Conservation (phyloP, 2,113 vertebrate species). For the Macaca mulatta region DNA sequence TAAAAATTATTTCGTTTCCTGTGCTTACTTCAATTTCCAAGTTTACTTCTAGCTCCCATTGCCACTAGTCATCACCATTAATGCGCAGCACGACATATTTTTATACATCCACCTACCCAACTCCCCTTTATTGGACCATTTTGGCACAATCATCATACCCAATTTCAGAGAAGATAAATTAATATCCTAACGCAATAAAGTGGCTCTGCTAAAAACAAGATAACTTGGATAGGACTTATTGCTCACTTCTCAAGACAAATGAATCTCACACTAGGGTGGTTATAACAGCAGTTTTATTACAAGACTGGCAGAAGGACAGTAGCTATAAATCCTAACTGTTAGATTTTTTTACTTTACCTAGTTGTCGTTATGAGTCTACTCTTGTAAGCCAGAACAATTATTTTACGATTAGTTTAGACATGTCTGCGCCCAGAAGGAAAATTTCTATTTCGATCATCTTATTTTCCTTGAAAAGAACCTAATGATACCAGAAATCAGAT, state of each 20-base stretch:
- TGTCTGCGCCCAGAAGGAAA: constrained; percentile 79
- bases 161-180: neutral
- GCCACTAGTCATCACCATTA: neutral
- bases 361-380: constrained; percentile 57
- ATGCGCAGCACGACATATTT: neutral
- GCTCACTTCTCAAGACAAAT: constrained; percentile 1
- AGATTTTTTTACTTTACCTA: constrained; percentile 62
- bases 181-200: neutral
- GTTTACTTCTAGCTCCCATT: neutral
- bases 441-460: constrained; percentile 67
- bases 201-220: neutral
- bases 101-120: neutral
- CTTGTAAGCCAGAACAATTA: constrained; percentile 77
- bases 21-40: constrained; percentile 10
- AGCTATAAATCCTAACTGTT: constrained; percentile 50
- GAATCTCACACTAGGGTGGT: constrained; percentile 8
- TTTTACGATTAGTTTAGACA: constrained; percentile 82
- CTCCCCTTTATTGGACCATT: too few species aligned
- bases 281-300: constrained; percentile 15
- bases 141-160: neutral
- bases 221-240: neutral
- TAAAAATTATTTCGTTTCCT: neutral
- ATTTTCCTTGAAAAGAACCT: constrained; percentile 68
- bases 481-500: constrained; percentile 66
- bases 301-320: neutral